phyloP scores from a whole-genome alignment of 2,888 invertebrate genomes.

The Phragmatobia fuliginosa region DNA sequence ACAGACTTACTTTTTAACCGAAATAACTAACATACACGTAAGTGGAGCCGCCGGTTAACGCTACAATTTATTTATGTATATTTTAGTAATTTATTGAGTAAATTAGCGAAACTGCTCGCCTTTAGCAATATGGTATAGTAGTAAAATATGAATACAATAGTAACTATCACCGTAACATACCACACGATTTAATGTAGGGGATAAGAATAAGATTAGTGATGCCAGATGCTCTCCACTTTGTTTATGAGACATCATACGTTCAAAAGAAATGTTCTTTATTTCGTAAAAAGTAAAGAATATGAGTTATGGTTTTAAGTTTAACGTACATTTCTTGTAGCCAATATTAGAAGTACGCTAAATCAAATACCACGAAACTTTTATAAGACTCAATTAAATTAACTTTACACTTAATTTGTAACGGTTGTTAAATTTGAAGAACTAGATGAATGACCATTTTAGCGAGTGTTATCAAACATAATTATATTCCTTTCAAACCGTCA shows the following conservation, averaged over 20 bases:
- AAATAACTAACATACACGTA: too few relatives aligned
- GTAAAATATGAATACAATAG: slow-evolving; percentile 1
- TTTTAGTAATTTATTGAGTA: too few relatives aligned
- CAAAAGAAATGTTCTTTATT: background rate
- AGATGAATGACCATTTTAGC: background rate
- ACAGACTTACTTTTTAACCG: too few relatives aligned
- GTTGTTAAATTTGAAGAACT: background rate
- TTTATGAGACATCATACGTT: background rate
- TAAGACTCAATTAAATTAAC: background rate
- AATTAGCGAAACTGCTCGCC: background rate
- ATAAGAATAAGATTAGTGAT: background rate
- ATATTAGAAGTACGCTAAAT: background rate
- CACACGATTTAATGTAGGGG: background rate
- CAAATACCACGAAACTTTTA: background rate
- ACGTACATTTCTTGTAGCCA: background rate
- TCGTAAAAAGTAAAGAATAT: background rate
- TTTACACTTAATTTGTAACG: background rate
- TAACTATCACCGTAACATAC: background rate
- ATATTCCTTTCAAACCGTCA: background rate
- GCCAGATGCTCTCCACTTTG: background rate
- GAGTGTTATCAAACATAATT: background rate
- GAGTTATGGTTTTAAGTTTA: background rate
- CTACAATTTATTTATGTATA: too few relatives aligned
- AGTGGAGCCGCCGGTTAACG: too few relatives aligned
- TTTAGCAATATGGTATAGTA: background rate